These are phyloP conservation scores for Iphiclides podalirius DNA, from an alignment of 2,888 invertebrate genomes.

Conservation along the genomic window DNA sequence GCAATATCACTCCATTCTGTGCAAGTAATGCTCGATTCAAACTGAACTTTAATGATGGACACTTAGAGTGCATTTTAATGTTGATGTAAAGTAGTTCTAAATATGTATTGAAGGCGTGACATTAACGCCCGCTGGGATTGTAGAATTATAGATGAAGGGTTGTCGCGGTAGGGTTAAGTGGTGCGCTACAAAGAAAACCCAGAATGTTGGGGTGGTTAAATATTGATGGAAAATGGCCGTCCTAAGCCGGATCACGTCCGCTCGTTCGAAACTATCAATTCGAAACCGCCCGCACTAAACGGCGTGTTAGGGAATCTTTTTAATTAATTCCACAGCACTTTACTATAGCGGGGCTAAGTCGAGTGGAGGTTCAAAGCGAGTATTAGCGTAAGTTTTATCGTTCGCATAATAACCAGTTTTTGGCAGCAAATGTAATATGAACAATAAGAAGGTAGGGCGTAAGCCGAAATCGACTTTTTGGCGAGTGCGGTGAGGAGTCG, in stretches of 20 bases:
- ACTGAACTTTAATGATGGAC: constrained; percentile 24
- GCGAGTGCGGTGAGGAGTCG: constrained; percentile 37
- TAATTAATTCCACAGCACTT: too few species aligned
- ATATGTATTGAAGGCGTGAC: constrained; percentile 72
- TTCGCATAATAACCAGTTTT: constrained; percentile 6
- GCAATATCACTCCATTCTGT: constrained; percentile 61
- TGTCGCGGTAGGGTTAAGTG: constrained; percentile 67
- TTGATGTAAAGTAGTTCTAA: constrained; percentile 40
- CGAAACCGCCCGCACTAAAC: too few species aligned
- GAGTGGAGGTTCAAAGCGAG: too few species aligned
- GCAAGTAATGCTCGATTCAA: constrained; percentile 28
- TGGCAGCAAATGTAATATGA: constrained; percentile 14
- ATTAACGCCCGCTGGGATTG: constrained; percentile 70
- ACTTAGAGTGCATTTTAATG: constrained; percentile 35
- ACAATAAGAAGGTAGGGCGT: constrained; percentile 35
- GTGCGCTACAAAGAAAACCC: constrained; percentile 52
- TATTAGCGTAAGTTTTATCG: too few species aligned
- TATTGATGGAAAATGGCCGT: constrained; percentile 62
- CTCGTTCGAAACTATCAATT: constrained; percentile 27
- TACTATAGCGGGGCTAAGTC: too few species aligned
- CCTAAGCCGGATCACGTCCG: constrained; percentile 15
- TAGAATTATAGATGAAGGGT: constrained; percentile 73
- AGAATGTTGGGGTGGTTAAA: constrained; percentile 50
- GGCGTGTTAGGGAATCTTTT: too few species aligned
- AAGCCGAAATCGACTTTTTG: constrained; percentile 45